Evolutionary conservation across 2,113 vertebrate genomes (phyloP), one percentile per base, ranked within the genome.

Genomic region (Xenotilapia leptura): DNA sequence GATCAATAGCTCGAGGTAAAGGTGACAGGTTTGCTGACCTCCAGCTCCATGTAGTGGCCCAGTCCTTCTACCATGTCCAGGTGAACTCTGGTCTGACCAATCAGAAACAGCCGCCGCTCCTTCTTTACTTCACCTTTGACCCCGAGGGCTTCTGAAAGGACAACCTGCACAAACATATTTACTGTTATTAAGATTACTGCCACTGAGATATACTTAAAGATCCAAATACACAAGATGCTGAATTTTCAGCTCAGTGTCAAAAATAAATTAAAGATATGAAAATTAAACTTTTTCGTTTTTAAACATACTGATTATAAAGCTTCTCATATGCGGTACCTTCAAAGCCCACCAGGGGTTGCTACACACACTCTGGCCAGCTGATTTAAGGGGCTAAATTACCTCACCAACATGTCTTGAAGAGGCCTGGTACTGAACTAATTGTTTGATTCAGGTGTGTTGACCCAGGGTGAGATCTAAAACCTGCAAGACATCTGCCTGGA

Each of bases 21-120:
- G 11, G n/a, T 53, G 2, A 49, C 55, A 70, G 5, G 80, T 77
- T 73, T 83, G 31, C 23, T 62, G 23, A 97, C 97, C 96, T 98
- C 97, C 87, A 98, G 96, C 88, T 98, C 97, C 95, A 97, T 93
- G 91, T 97, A 98, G 87, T 96, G 88, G 8, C 97, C 97, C 45
- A 98, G 95, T 26, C 96, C 97, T 68, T 97, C 95, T 86, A 98
- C 97, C 0, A 21, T 70, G 85, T 98, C 97, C 89, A 98, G 92
- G 81, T 97, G 97, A 56, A 98, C 93, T 55, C 97, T 96, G 8
- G 97, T 98, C 92, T 98, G 97, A 54, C 97, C 97, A 83, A 97
- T 95, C 86, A 97, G 56, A 70, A 95, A 98, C 73, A 98, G 95
- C 5, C 85, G 94, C 0, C 97, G 94, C 92, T 96, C 90, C 85